Evolutionary conservation across 2,888 invertebrate species (phyloP).

Genomic region (Standfussiana lucernea): DNA sequence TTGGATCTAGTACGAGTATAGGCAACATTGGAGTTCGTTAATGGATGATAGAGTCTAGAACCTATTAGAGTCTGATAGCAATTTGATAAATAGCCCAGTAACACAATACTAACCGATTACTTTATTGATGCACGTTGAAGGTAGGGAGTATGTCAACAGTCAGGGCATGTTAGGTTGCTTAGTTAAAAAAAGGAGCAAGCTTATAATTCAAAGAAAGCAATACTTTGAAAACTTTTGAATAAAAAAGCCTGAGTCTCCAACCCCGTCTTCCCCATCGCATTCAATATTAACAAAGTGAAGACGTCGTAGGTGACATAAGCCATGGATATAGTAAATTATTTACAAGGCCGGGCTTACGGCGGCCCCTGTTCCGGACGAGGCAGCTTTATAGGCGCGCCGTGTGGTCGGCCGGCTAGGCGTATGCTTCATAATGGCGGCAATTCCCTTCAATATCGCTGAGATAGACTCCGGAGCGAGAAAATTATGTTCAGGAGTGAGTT

Average conservation of each 20-base stretch:
- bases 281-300: conserved; percentile 31
- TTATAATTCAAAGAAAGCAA: neutral
- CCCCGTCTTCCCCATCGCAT: neutral
- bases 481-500: conserved; percentile 41
- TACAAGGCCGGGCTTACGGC: conserved; percentile 45
- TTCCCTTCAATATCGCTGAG: conserved; percentile 50
- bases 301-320: conserved; percentile 36
- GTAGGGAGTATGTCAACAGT: neutral
- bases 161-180: neutral
- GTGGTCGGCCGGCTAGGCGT: conserved; percentile 32
- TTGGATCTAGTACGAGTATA: neutral
- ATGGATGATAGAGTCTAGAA: neutral
- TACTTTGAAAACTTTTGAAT: neutral
- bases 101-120: neutral
- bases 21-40: neutral
- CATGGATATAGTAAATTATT: conserved; percentile 54
- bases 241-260: neutral
- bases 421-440: conserved; percentile 49
- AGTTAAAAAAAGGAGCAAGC: neutral
- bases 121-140: neutral
- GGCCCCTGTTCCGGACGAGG: conserved; percentile 14
- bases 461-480: conserved; percentile 29
- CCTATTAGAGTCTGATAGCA: neutral
- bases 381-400: conserved; percentile 49
- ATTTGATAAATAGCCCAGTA: neutral